These are phyloP conservation scores for Xanthia togata DNA, from an alignment of 2,888 invertebrate genomes.

Conservation along the genomic window DNA sequence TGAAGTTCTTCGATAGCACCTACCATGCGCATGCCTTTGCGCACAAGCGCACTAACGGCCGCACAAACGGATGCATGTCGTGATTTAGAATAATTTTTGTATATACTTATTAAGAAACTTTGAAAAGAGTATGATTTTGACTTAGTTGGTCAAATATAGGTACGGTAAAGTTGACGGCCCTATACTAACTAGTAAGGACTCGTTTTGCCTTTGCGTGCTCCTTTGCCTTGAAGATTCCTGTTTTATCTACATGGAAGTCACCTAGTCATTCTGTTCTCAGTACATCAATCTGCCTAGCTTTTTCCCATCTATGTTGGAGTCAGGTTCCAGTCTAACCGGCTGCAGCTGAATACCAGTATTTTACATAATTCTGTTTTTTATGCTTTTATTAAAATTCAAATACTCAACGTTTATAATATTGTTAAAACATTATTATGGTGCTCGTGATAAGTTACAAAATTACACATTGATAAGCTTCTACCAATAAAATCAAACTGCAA, in stretches of 20 bases:
- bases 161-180: not conserved
- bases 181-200: not conserved
- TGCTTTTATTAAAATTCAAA: not conserved
- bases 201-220: not conserved
- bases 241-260: not conserved
- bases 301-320: not conserved
- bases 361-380: not conserved
- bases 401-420: not conserved
- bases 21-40: conserved; percentile 21
- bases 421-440: not conserved
- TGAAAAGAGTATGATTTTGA: not conserved
- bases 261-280: not conserved
- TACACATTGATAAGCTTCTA: not conserved
- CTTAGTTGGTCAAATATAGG: not conserved
- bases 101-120: too few species aligned
- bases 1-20: too few species aligned
- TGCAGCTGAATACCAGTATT: not conserved
- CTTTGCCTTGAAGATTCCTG: too few species aligned
- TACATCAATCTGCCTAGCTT: not conserved
- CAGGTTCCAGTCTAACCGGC: not conserved
- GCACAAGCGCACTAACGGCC: conserved; percentile 8
- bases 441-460: not conserved
- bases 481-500: conserved; percentile 11
- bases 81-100: not conserved
- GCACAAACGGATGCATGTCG: conserved; percentile 1